phyloP scores from a whole-genome alignment of 2,113 vertebrate species.

The Aix galericulata region DNA sequence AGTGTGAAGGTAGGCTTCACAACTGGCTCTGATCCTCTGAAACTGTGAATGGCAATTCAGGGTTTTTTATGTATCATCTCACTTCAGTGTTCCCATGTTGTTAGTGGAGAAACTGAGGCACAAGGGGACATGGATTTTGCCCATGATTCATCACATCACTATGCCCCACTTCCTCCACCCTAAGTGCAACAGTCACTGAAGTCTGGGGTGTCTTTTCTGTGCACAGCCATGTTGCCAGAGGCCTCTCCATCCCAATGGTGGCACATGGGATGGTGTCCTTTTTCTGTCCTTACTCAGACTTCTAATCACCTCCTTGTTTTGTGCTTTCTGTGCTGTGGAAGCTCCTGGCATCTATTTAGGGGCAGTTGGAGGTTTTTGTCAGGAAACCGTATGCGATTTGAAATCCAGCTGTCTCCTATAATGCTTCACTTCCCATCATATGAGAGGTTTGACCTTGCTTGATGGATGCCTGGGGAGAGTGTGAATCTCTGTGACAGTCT shows the following conservation, averaged over 20 bases:
- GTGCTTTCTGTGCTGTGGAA: background rate
- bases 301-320: background rate
- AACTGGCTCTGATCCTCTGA: background rate
- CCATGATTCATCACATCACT: no score
- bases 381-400: background rate
- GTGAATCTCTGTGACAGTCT: background rate
- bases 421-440: background rate
- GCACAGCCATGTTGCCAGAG: background rate
- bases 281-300: background rate
- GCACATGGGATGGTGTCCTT: background rate
- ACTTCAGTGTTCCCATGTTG: background rate
- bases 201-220: background rate
- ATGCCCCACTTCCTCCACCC: background rate
- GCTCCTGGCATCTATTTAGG: background rate
- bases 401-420: background rate
- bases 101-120: background rate
- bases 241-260: background rate
- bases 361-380: background rate
- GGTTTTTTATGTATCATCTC: background rate
- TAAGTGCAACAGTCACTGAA: background rate
- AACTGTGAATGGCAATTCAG: background rate
- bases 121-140: background rate
- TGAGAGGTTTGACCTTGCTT: background rate
- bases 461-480: background rate
- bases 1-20: background rate